Conservation (phyloP, 2,888 invertebrate genomes). For the Acleris holmiana region DNA sequence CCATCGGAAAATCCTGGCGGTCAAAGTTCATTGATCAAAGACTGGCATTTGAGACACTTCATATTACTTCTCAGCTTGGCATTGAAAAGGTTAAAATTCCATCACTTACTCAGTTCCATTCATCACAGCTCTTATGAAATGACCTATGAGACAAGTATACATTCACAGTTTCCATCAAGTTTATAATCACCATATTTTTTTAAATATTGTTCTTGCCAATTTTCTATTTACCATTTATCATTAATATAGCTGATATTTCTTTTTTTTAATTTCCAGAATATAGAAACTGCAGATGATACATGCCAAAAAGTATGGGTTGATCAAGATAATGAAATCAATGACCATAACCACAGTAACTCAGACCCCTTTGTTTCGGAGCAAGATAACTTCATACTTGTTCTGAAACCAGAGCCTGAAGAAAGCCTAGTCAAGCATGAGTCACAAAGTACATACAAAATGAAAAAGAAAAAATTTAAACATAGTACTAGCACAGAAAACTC, state of each 20-base stretch:
- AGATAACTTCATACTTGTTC: conserved; percentile 41
- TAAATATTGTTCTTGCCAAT: too few species aligned
- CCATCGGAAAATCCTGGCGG: too few species aligned
- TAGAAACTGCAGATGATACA: conserved; percentile 19
- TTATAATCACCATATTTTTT: too few species aligned
- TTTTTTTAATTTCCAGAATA: conserved; percentile 15
- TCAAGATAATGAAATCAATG: conserved; percentile 41
- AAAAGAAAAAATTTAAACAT: conserved; percentile 60
- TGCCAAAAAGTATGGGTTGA: conserved; percentile 38
- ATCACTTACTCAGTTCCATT: too few species aligned
- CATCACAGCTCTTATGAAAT: too few species aligned
- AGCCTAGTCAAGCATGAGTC: conserved; percentile 16
- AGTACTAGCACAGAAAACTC: conserved; percentile 56
- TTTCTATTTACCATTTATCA: too few species aligned
- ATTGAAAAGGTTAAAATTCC: too few species aligned
- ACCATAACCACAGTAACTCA: conserved; percentile 16
- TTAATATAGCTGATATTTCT: neutral
- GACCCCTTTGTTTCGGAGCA: conserved; percentile 27
- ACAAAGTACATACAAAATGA: conserved; percentile 44
- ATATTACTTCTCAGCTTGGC: too few species aligned
- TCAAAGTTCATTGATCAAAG: too few species aligned
- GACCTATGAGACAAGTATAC: too few species aligned
- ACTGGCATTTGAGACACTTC: too few species aligned
- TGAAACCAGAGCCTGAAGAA: conserved; percentile 56
- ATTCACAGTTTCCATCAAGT: too few species aligned